Evolutionary conservation across 2,797 vertebrate species (phyloP), one percentile per base, ranked within the genome.

Genomic region (Amblyraja radiata): DNA sequence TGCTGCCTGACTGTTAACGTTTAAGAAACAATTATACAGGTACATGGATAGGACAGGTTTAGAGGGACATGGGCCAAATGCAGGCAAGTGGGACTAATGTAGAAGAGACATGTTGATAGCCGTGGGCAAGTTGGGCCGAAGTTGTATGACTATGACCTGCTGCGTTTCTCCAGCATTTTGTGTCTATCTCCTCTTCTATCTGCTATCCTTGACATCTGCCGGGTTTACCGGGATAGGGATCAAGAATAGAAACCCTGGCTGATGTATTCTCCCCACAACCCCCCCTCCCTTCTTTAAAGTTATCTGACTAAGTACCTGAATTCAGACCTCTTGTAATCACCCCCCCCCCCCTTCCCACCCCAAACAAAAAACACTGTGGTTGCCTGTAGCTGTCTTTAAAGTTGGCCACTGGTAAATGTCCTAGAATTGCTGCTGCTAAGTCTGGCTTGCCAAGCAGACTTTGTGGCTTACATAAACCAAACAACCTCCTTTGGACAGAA

Each of bases 401-500:
- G 6, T 61, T 28, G 54, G 11, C 54, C 25, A n/a, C 61, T 88
- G 61, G 61, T 32, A 16, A 88, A 28, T 63, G 13, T 86, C 61
- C 61, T n/a, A 32, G 77, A 78, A 78, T 78, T 88, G 61, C 61
- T 88, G 61, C 84, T 58, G 65, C 65, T 68, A 68, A 68, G 18
- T 88, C 28, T 88, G 84, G 65, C 32, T 32, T 88, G 58, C n/a
- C 58, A 88, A 88, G 84, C n/a, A 65, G 84, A 32, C 61, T 88
- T 36, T 86, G 83, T 86, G 54, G 84, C 84, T 36, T 88, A 18
- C 21, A 63, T 65, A 36, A 88, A 68, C 84, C 84, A 88, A 68
- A 88, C 84, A 63, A 86, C 63, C 61, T 68, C 32, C 84, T 68
- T 32, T 18, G 84, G 63, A n/a, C 84, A 88, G n/a, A 65, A 32